These are phyloP conservation scores for Ondatra zibethicus DNA, from an alignment of 2,113 vertebrate species.

Conservation along the genomic window DNA sequence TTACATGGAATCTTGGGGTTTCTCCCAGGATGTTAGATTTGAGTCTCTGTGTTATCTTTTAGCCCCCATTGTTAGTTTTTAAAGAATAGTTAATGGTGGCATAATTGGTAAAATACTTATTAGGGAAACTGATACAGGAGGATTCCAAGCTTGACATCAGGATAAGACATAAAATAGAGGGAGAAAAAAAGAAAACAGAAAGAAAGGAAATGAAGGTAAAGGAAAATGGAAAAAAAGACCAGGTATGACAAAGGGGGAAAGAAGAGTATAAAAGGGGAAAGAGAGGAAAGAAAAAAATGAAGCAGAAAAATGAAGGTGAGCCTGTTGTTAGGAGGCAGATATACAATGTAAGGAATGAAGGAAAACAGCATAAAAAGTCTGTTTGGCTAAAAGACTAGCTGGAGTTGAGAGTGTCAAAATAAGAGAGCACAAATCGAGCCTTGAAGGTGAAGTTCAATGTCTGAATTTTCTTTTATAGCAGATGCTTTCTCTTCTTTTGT, in stretches of 20 bases:
- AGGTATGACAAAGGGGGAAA: background rate
- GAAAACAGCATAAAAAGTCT: background rate
- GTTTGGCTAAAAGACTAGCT: slow-evolving; percentile 30
- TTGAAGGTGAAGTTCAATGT: background rate
- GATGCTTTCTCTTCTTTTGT: background rate
- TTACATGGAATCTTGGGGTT: too few relatives aligned
- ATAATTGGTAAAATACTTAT: background rate
- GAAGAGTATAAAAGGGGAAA: background rate
- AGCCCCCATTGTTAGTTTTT: background rate
- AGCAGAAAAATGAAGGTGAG: background rate
- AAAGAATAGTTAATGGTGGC: background rate
- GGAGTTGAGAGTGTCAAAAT: background rate
- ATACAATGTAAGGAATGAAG: background rate
- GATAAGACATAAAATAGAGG: background rate
- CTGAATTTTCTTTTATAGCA: background rate
- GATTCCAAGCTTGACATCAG: background rate
- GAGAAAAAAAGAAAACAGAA: background rate
- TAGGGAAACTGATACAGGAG: background rate
- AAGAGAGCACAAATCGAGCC: background rate
- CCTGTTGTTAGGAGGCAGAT: background rate
- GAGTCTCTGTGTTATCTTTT: background rate
- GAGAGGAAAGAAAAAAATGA: too few relatives aligned
- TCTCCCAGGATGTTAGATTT: background rate
- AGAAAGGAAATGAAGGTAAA: background rate
- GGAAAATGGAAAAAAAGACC: background rate